Base-by-base conservation (phyloP, 2,888 invertebrate genomes). In the Choreutis nemorana region DNA sequence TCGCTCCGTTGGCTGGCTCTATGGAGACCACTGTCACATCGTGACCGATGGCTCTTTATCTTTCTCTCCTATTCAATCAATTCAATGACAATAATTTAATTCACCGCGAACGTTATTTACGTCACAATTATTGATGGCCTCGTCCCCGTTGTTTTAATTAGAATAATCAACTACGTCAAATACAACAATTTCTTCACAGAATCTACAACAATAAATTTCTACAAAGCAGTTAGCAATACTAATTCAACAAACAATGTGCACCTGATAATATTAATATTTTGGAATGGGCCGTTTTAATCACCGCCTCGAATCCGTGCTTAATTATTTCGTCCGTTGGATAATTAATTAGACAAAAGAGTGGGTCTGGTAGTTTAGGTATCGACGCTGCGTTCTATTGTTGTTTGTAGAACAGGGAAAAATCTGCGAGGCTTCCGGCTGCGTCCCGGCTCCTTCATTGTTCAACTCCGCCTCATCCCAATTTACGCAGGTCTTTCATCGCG, bases 321-420 rank as follows among this genome's bases (percentile, higher is more conserved):
- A 75, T 73, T 71, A 73, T 71, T 68, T 53, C 53, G 53, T 62
- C 60, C 61, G 60, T 55, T 45, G 58, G 60, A 65, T 75, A 73
- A 73, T 72, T 72, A 68, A 71, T 70, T 63, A 60, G 58, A 72
- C 70, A 73, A 73, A 70, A 68, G 66, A 54, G 52, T 50, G 50
- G 39, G 51, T 48, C 54, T 41, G 39, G 45, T 57, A 62, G 58
- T 55, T n/a, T 58, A 59, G 58, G 56, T 55, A 55, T 61, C 61
- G 61, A 57, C 48, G 55, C 50, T 45, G 50, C 48, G 49, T 56
- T 39, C 59, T 44, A 66, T 75, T 75, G 67, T 70, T 66, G 58
- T 63, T 54, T 43, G 58, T 48, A 63, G 60, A 63, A 56, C 63
- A 61, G 61, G 55, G 61, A 75, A 75, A 77, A 75, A 75, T 70